Evolutionary conservation across 2,797 vertebrate genomes (phyloP), one percentile per base, ranked within the genome.

Genomic region (Crenuchus spilurus): DNA sequence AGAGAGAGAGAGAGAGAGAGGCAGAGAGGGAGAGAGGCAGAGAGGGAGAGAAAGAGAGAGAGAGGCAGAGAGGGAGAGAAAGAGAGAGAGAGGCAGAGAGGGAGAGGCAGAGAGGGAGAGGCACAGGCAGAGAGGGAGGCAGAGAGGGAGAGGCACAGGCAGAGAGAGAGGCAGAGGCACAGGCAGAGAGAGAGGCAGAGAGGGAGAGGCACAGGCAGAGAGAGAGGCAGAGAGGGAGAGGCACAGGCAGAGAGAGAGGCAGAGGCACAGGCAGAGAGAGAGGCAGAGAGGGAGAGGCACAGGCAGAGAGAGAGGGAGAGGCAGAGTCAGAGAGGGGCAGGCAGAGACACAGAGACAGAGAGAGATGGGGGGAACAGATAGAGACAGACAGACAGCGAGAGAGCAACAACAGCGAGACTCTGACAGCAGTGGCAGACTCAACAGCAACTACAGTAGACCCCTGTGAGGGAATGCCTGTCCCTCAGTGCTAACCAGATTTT

Each of bases 1-100:
- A 84, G 84, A 83, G 79, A 77, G 81, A 85, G 84, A 81, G 80
- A 80, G 82, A 80, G 80, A 69, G 80, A 72, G 65, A 6, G 14
- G 3, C n/a, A 22, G 2, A 22, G 51, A 52, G 81, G 80, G 74
- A 61, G 78, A 79, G 78, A 82, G 81, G 79, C 84, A 81, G 76
- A 76, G 90, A 91, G 87, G 90, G 80, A 72, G 68, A 76, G 48
- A 76, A 74, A 55, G 61, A 67, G 67, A 70, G 74, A 74, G 76
- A 58, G 68, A 72, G 49, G 30, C 57, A 70, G 69, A 77, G 52
- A 42, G n/a, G n/a, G n/a, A n/a, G n/a, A n/a, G 28, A 64, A 28
- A 68, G 60, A 68, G 61, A 63, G 60, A 73, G 60, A 70, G 52
- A 76, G 71, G 48, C 28, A n/a, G n/a, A n/a, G n/a, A n/a, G n/a